These are phyloP conservation scores for Drosophila neocordata DNA, from an alignment of 1,140 invertebrate genomes.

Conservation along the genomic window DNA sequence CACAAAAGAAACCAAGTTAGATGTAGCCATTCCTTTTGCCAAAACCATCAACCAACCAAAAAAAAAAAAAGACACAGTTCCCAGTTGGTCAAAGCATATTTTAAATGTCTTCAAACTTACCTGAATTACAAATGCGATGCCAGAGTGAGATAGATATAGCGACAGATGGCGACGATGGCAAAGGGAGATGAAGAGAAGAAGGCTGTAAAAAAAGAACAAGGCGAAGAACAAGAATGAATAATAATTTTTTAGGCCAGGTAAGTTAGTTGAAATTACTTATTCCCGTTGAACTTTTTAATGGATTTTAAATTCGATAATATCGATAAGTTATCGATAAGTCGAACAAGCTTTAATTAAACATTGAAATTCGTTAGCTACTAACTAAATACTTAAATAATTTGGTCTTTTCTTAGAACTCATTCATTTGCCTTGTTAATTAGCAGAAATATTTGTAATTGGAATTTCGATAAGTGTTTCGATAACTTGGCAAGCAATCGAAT, in stretches of 20 bases:
- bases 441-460: too few species aligned
- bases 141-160: conserved; percentile 7
- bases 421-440: too few species aligned
- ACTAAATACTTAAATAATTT: too few species aligned
- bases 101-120: conserved; percentile 49
- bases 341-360: too few species aligned
- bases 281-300: neutral
- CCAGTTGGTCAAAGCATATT: conserved; percentile 30
- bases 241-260: conserved; percentile 6
- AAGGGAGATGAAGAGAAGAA: neutral
- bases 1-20: neutral
- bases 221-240: neutral
- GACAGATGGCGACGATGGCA: neutral
- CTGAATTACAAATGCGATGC: conserved; percentile 18
- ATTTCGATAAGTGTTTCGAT: neutral
- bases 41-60: neutral
- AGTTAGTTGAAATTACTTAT: neutral
- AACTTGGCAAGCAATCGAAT: neutral
- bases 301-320: neutral
- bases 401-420: too few species aligned
- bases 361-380: too few species aligned
- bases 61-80: neutral
- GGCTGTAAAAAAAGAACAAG: neutral
- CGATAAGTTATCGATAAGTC: neutral
- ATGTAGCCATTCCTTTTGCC: conserved; percentile 2